Percentiles rank a stretch among this genome's conserved stretches.
Conservation (phyloP, 1,140 invertebrate species). For the Danaus plexippus region DNA sequence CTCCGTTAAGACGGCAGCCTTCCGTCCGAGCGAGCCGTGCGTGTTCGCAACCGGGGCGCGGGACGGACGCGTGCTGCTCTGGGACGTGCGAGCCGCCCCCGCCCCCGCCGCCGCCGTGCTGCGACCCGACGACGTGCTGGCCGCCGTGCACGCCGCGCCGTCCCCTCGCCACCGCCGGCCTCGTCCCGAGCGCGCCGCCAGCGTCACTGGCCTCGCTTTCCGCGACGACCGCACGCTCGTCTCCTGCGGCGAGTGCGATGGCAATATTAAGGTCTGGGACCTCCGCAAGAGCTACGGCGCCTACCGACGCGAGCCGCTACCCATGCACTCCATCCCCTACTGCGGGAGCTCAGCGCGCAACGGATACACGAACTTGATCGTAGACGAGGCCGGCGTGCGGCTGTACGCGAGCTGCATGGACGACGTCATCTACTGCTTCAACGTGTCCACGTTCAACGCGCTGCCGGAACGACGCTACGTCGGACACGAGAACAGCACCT, state of each 20-base stretch:
- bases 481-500: constrained; percentile 83
- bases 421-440: constrained; percentile 87
- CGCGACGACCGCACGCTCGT: constrained; percentile 83
- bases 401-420: constrained; percentile 91
- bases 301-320: constrained; percentile 78
- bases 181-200: constrained; percentile 54
- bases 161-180: constrained; percentile 60
- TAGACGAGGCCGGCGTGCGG: constrained; percentile 78
- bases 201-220: constrained; percentile 84
- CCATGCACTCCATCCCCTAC: constrained; percentile 81
- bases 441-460: constrained; percentile 79
- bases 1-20: constrained; percentile 85
- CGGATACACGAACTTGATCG: constrained; percentile 84
- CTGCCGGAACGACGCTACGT: constrained; percentile 76
- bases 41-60: constrained; percentile 89
- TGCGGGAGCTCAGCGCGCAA: constrained; percentile 77
- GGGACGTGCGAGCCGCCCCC: constrained; percentile 78
- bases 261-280: constrained; percentile 91
- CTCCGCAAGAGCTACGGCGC: constrained; percentile 83
- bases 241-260: constrained; percentile 87
- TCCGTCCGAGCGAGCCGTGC: constrained; percentile 76
- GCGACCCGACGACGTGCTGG: constrained; percentile 76
- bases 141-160: constrained; percentile 73
- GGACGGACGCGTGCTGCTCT: constrained; percentile 87
- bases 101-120: constrained; percentile 56